Percentiles rank a stretch among this genome's conserved stretches.
phyloP scores from a whole-genome alignment of 2,888 invertebrate species.

The Lithophane ornitopus region DNA sequence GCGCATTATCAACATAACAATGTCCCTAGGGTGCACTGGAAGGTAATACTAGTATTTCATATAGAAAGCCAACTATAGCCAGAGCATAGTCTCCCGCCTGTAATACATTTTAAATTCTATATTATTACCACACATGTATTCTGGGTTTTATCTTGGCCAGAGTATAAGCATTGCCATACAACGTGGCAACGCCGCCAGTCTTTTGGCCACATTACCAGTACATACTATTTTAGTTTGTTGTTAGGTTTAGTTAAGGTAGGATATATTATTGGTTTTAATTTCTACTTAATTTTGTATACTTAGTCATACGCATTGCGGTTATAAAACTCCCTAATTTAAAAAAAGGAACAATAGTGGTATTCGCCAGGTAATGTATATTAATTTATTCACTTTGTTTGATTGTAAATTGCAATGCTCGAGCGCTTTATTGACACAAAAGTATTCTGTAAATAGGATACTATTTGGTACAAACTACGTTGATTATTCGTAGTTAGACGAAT shows the following conservation, averaged over 20 bases:
- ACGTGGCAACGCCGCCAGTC: neutral
- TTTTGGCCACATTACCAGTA: neutral
- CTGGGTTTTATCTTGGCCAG: neutral
- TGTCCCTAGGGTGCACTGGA: slow-evolving; percentile 17
- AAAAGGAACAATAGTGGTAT: too few relatives aligned
- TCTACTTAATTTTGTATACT: too few relatives aligned
- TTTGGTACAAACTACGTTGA: too few relatives aligned
- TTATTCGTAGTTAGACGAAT: too few relatives aligned
- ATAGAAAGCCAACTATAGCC: neutral
- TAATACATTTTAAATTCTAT: neutral
- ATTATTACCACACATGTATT: neutral
- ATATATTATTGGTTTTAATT: neutral
- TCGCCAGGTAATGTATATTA: too few relatives aligned
- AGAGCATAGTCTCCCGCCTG: neutral
- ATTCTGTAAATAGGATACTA: too few relatives aligned
- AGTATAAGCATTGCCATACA: neutral
- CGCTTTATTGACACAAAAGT: too few relatives aligned
- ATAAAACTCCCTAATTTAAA: too few relatives aligned
- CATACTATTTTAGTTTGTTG: neutral
- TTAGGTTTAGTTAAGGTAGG: neutral
- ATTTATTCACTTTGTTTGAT: too few relatives aligned
- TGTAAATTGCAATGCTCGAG: too few relatives aligned
- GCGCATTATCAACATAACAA: slow-evolving; percentile 13
- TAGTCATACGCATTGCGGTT: too few relatives aligned
- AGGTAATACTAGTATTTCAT: slow-evolving; percentile 19